Percentiles rank a stretch among this genome's conserved stretches.
These are phyloP conservation scores for Aporrectodea caliginosa DNA, from an alignment of 1,140 invertebrate genomes.

Conservation along the genomic window DNA sequence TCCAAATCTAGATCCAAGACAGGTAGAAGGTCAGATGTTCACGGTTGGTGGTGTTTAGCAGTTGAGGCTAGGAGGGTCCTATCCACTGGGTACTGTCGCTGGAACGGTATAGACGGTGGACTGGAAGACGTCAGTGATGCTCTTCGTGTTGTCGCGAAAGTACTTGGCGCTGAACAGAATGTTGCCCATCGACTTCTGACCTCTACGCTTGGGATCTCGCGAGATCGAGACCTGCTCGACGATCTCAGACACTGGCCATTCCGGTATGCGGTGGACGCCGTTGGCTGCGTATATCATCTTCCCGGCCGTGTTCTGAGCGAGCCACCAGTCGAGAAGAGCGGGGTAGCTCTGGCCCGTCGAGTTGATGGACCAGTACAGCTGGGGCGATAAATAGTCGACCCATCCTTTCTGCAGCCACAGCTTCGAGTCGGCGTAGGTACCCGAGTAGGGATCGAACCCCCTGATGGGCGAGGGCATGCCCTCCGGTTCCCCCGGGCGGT, in stretches of 20 bases:
- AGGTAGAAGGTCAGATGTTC: no score
- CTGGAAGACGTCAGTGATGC: slow-evolving; percentile 38
- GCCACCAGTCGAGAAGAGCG: slow-evolving; percentile 47
- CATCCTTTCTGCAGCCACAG: slow-evolving; percentile 47
- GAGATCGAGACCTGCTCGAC: slow-evolving; percentile 42
- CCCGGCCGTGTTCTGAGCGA: slow-evolving; percentile 33
- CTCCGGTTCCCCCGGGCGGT: slow-evolving; percentile 39
- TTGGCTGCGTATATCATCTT: slow-evolving; percentile 42
- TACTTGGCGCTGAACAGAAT: slow-evolving; percentile 47
- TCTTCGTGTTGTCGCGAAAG: slow-evolving; percentile 41
- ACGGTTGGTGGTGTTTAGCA: no score
- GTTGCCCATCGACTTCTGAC: slow-evolving; percentile 38
- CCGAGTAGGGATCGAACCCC: slow-evolving; percentile 43
- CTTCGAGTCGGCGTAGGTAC: slow-evolving; percentile 45
- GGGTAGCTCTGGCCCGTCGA: slow-evolving; percentile 46
- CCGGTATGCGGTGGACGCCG: slow-evolving; percentile 34
- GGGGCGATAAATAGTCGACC: slow-evolving; percentile 49
- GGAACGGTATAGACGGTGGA: slow-evolving; percentile 34
- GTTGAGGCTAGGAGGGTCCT: no score
- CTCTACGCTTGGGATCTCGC: slow-evolving; percentile 27
- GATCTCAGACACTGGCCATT: slow-evolving; percentile 43
- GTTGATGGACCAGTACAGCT: slow-evolving; percentile 51
- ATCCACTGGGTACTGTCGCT: slow-evolving; percentile 37
- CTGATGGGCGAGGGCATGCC: slow-evolving; percentile 39
- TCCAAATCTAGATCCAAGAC: no score